Evolutionary conservation across 2,113 vertebrate species (phyloP).

Genomic region (Scopus umbretta): DNA sequence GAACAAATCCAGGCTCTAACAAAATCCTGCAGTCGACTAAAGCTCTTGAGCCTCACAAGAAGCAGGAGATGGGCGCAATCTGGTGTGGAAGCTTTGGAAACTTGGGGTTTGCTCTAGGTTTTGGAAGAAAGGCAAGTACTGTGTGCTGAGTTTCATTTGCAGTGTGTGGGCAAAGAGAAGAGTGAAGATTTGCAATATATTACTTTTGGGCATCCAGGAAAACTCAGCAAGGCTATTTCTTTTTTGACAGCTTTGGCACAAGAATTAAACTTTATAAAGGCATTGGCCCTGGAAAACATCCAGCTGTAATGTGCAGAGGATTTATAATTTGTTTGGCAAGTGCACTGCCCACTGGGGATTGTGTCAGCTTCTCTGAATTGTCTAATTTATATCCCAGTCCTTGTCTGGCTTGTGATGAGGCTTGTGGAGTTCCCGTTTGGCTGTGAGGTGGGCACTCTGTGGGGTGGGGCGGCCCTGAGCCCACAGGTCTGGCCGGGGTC

Average conservation of each 20-base stretch:
- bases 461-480: neutral
- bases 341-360: neutral
- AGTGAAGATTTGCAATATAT: neutral
- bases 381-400: neutral
- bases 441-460: neutral
- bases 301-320: neutral
- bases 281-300: neutral
- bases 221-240: neutral
- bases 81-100: neutral
- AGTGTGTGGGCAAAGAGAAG: neutral
- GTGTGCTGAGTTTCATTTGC: neutral
- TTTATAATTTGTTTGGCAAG: neutral
- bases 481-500: rapidly evolving
- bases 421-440: rapidly evolving
- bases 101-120: neutral
- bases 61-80: neutral
- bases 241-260: neutral
- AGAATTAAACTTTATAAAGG: neutral
- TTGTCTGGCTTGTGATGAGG: neutral
- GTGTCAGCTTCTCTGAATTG: neutral
- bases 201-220: neutral
- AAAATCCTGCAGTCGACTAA: neutral
- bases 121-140: neutral
- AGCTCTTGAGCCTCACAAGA: neutral
- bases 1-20: neutral